Evolutionary conservation across 2,113 vertebrate genomes (phyloP).

Genomic region (Machaerirhynchus nigripectus): DNA sequence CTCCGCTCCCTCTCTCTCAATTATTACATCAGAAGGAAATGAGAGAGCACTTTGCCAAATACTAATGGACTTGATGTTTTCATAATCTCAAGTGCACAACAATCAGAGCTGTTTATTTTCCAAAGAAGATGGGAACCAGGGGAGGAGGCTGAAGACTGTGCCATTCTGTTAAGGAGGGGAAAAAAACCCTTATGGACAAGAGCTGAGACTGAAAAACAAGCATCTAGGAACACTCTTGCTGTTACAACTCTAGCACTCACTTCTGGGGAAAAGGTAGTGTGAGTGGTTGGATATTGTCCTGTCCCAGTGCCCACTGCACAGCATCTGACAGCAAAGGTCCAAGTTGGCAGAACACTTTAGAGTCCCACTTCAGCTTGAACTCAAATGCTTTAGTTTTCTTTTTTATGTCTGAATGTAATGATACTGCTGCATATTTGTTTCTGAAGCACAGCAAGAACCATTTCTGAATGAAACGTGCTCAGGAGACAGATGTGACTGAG

Average conservation of each 20-base stretch:
- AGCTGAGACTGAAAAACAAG: neutral
- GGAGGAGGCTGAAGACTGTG: constrained; percentile 32
- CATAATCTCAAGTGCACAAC: constrained; percentile 60
- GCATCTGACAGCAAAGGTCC: neutral
- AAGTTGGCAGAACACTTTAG: neutral
- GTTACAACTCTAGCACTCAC: neutral
- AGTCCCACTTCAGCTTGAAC: neutral
- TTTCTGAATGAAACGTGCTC: neutral
- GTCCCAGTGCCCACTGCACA: neutral
- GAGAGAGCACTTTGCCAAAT: constrained; percentile 58
- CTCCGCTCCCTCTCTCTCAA: constrained; percentile 31
- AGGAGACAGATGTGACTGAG: neutral
- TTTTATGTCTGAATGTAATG: neutral
- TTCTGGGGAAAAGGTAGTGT: neutral
- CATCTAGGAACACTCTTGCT: neutral
- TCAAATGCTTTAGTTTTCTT: neutral
- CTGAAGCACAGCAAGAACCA: neutral
- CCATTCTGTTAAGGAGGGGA: neutral
- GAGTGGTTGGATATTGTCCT: neutral
- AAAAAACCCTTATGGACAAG: neutral
- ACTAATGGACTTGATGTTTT: constrained; percentile 63
- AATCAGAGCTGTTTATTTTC: constrained; percentile 64
- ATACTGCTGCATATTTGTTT: neutral
- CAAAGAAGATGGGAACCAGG: constrained; percentile 34
- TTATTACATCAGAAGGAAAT: constrained; percentile 53